Percentiles rank a stretch among this genome's conserved stretches.
These are phyloP conservation scores for Acromyrmex echinatior DNA, from an alignment of 1,140 invertebrate genomes.

Conservation along the genomic window DNA sequence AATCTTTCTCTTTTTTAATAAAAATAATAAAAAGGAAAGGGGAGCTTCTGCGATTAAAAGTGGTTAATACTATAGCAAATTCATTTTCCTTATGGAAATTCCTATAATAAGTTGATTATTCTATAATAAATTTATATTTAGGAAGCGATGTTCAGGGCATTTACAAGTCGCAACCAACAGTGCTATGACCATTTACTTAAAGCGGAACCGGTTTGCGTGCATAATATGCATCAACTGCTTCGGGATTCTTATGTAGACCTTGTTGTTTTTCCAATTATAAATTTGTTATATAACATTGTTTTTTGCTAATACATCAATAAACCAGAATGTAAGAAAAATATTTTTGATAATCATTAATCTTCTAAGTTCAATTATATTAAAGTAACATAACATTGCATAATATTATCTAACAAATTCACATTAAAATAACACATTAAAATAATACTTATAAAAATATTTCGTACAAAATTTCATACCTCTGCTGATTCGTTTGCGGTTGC, in stretches of 20 bases:
- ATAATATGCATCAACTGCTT: background rate
- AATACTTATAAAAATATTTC: constrained; percentile 14
- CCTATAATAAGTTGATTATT: background rate
- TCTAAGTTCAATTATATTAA: background rate
- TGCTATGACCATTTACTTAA: background rate
- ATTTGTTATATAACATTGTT: background rate
- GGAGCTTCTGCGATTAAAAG: background rate
- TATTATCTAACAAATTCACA: background rate
- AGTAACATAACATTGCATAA: background rate
- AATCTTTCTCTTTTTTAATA: background rate
- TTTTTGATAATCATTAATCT: background rate
- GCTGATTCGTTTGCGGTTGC: constrained; percentile 90
- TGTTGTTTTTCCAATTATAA: background rate
- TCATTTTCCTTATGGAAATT: constrained; percentile 18
- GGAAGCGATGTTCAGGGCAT: background rate
- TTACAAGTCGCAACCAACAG: background rate
- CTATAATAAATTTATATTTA: background rate
- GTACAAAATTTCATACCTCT: constrained; percentile 85
- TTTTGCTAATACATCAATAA: background rate
- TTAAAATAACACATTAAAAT: background rate
- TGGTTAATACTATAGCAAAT: background rate
- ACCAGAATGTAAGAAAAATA: background rate
- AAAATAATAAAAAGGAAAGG: background rate
- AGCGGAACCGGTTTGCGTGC: background rate
- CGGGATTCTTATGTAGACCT: background rate